Evolutionary conservation across 2,113 vertebrate genomes (phyloP).

Genomic region (Thalassoma bifasciatum): DNA sequence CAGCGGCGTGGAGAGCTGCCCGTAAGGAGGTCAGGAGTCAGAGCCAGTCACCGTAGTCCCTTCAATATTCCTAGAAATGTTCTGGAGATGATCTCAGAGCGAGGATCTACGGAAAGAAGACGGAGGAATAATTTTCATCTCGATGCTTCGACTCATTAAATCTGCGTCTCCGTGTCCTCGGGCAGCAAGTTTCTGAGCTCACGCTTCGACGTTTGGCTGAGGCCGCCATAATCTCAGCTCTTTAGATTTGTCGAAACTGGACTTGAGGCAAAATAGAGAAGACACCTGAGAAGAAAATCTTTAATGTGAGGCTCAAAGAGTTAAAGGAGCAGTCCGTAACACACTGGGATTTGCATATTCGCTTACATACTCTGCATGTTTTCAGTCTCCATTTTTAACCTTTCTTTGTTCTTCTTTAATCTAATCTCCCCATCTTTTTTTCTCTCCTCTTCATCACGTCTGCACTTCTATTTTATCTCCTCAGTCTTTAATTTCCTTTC

Average conservation of each 20-base stretch:
- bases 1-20: not conserved
- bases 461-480: not conserved
- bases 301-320: not conserved
- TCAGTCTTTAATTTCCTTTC: not conserved
- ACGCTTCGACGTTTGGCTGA: not conserved
- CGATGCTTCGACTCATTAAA: conserved; percentile 48
- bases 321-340: not conserved
- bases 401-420: too few relatives aligned
- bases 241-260: conserved; percentile 1
- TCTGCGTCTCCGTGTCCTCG: not conserved
- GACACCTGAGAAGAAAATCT: not conserved
- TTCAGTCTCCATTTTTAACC: not conserved
- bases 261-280: not conserved
- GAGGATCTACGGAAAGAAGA: not conserved
- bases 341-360: not conserved
- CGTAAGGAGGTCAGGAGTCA: conserved; percentile 37
- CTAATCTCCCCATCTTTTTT: not conserved
- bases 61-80: not conserved
- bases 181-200: conserved; percentile 44
- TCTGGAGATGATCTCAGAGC: not conserved
- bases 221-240: conserved; percentile 14
- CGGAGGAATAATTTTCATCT: conserved; percentile 3
- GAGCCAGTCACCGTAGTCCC: not conserved
- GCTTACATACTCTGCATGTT: not conserved
- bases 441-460: not conserved